phyloP scores from a whole-genome alignment of 2,113 vertebrate genomes.

The Ailuropoda melanoleuca region DNA sequence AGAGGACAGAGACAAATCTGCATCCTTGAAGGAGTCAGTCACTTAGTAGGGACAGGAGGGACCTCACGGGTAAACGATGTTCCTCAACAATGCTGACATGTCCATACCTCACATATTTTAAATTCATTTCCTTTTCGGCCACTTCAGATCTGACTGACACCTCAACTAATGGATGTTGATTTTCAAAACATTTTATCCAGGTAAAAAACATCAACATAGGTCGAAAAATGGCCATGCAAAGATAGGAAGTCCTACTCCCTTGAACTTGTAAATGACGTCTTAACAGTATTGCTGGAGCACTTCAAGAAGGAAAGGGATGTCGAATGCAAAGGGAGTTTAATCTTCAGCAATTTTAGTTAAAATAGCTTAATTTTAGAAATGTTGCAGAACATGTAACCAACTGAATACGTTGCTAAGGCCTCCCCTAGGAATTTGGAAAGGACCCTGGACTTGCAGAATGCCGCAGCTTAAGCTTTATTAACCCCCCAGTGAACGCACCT shows the following conservation, averaged over 20 bases:
- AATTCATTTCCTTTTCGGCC: background rate
- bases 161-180: background rate
- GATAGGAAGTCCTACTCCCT: background rate
- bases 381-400: background rate
- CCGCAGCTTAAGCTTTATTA: background rate
- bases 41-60: rapidly evolving
- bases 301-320: background rate
- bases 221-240: background rate
- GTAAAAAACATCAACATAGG: background rate
- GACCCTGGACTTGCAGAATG: background rate
- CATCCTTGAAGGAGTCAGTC: background rate
- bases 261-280: background rate
- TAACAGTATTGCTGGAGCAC: background rate
- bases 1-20: background rate
- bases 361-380: background rate
- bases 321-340: background rate
- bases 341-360: background rate
- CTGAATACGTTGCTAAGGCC: background rate
- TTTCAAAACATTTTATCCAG: background rate
- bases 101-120: background rate
- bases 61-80: background rate
- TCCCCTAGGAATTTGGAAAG: background rate
- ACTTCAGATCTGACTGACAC: background rate
- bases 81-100: background rate
- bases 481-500: background rate